These are phyloP conservation scores for Neelides sp. DNA, from an alignment of 1,140 invertebrate genomes.

Conservation along the genomic window DNA sequence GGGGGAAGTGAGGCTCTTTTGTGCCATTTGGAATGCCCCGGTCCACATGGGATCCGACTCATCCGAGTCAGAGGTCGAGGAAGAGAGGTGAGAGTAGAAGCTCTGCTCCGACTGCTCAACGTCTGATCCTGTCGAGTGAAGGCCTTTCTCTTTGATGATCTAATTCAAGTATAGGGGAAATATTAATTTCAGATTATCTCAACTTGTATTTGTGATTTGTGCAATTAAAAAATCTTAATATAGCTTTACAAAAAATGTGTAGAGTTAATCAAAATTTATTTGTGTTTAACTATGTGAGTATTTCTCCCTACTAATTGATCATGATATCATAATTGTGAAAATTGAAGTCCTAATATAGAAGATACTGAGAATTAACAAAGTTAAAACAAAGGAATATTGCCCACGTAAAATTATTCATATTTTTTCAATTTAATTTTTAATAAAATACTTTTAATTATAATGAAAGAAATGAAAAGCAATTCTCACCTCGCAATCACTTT, in stretches of 20 bases:
- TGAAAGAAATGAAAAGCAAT: neutral
- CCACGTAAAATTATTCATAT: neutral
- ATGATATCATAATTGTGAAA: conserved; percentile 15
- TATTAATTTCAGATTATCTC: too few relatives aligned
- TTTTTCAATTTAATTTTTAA: neutral
- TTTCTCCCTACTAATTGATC: conserved; percentile 4
- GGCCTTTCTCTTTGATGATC: too few relatives aligned
- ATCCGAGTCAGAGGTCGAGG: conserved; percentile 25
- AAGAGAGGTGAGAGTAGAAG: conserved; percentile 24
- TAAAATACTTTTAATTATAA: neutral
- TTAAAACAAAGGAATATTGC: neutral
- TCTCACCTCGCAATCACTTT: conserved; percentile 26
- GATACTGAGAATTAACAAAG: neutral
- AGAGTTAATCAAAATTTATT: too few relatives aligned
- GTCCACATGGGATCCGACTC: conserved; percentile 14
- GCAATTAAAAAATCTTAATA: too few relatives aligned
- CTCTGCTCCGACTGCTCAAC: conserved; percentile 23
- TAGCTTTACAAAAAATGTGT: too few relatives aligned
- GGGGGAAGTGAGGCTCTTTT: neutral
- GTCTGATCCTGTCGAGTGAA: too few relatives aligned
- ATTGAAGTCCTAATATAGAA: neutral
- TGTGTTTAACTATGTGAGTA: too few relatives aligned
- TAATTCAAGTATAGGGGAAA: too few relatives aligned
- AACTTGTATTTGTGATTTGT: too few relatives aligned
- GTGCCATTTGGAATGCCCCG: conserved; percentile 10